Evolutionary conservation across 1,140 invertebrate genomes (phyloP), one percentile per base, ranked within the genome.

Genomic region (Spodoptera litura): DNA sequence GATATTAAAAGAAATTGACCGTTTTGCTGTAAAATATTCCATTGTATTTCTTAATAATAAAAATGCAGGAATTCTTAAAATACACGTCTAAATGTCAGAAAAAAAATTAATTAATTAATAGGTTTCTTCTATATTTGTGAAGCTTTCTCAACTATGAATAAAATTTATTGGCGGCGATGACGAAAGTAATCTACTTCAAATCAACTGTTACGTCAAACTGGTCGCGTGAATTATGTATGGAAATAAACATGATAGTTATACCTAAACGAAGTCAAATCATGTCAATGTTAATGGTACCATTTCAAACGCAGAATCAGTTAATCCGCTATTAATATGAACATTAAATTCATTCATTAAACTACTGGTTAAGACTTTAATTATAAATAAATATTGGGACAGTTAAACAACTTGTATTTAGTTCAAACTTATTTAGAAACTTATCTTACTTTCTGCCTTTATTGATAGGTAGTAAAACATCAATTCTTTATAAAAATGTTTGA

Each of bases 241-340:
- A 13, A 6, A 49, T 27, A 15, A 74, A 74, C 53, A 15, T 74
- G 44, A 62, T 52, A 62, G 52, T 62, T 62, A 4, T 27, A 61
- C 44, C 25, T 20, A 25, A 70, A 70, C 52, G 51, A 15, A 58
- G n/a, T 72, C 12, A 38, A 72, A 58, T 35, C 31, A 58, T 72
- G 70, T 58, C 70, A 72, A 72, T 72, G 70, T 72, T 72, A 72
- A 55, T 15, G 15, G 52, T 62, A 62, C n/a, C 2, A 66, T 27
- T 11, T 27, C 12, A 13, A 38, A n/a, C 31, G 11, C 1, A 35
- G 31, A 13, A 44, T 44, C 11, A 12, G 13, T 62, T n/a, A 12
- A 38, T n/a, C 13, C 4, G 11, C 8, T 61, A 31, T 25, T n/a
- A 31, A 61, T 35, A 35, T 61, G 4, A 61, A 8, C 55, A 11